Conservation (phyloP, 2,888 invertebrate genomes). For the Euproctis similis region DNA sequence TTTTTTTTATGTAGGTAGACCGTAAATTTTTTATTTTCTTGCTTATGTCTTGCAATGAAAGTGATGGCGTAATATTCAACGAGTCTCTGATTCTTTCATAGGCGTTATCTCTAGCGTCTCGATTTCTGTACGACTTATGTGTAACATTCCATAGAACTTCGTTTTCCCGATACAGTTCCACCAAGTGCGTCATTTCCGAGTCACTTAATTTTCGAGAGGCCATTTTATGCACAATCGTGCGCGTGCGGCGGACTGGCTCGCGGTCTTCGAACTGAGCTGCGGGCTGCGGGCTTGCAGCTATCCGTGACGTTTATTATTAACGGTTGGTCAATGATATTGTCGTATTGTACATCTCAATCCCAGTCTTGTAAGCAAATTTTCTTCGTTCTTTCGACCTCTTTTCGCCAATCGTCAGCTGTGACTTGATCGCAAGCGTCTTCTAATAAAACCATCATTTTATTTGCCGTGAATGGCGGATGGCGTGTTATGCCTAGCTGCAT, state of each 20-base stretch:
- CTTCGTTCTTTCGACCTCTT: no score
- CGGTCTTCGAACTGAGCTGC: conserved; percentile 7
- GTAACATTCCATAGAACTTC: conserved; percentile 10
- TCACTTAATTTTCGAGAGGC: conserved; percentile 9
- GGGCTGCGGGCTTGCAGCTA: conserved; percentile 4
- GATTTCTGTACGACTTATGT: conserved; percentile 9
- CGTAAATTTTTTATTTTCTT: conserved; percentile 9
- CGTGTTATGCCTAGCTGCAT: no score
- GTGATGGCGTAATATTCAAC: conserved; percentile 9
- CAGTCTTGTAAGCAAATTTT: no score
- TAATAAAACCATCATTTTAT: no score
- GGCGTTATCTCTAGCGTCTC: conserved; percentile 10
- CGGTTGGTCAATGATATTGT: no score
- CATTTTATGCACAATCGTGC: conserved; percentile 10
- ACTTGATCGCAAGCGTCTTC: no score
- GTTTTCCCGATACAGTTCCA: conserved; percentile 10
- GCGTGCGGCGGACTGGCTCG: conserved; percentile 8
- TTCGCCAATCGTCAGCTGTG: no score
- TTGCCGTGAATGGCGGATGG: no score
- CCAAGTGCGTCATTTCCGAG: conserved; percentile 9
- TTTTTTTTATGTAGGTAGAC: no score
- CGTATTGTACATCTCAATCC: no score
- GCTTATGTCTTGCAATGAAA: conserved; percentile 9
- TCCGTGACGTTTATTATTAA: no score
- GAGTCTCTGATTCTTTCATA: conserved; percentile 11